Evolutionary conservation across 2,888 invertebrate genomes (phyloP).

Genomic region (Coelinius sp.): DNA sequence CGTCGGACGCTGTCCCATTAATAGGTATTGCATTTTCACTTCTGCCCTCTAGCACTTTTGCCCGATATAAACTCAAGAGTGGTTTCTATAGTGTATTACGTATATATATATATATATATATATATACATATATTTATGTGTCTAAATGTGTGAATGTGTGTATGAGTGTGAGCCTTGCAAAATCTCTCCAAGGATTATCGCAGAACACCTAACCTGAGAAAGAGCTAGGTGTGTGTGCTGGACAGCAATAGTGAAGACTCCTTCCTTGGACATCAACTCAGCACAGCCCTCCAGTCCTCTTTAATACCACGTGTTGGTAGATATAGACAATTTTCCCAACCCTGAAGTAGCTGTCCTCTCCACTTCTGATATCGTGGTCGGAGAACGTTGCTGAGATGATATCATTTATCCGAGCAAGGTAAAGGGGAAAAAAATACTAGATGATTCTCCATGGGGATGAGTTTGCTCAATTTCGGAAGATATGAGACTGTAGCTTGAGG

Average conservation of each 20-base stretch:
- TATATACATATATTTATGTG: no score
- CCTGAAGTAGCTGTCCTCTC: not conserved
- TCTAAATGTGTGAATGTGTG: not conserved
- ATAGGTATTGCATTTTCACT: slow-evolving; percentile 75
- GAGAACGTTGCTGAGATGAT: slow-evolving; percentile 17
- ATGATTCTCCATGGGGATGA: not conserved
- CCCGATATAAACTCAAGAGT: slow-evolving; percentile 14
- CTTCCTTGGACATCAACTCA: slow-evolving; percentile 4
- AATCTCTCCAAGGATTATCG: not conserved
- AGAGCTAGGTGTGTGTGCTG: slow-evolving; percentile 1
- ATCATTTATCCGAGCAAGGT: not conserved
- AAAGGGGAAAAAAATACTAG: not conserved
- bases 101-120: slow-evolving; percentile 45
- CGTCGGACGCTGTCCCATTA: slow-evolving; percentile 86
- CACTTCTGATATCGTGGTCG: slow-evolving; percentile 4
- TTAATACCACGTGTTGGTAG: slow-evolving; percentile 16
- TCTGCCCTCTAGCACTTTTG: slow-evolving; percentile 10
- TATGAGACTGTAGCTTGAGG: not conserved
- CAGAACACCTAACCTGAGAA: not conserved
- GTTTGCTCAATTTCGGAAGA: slow-evolving; percentile 1
- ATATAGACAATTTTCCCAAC: not conserved
- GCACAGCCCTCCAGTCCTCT: slow-evolving; percentile 10
- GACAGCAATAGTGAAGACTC: not conserved
- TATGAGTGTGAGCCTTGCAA: slow-evolving; percentile 5
- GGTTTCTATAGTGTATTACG: slow-evolving; percentile 39